Base-by-base conservation (phyloP, 1,140 invertebrate species). In the Drosophila biarmipes region DNA sequence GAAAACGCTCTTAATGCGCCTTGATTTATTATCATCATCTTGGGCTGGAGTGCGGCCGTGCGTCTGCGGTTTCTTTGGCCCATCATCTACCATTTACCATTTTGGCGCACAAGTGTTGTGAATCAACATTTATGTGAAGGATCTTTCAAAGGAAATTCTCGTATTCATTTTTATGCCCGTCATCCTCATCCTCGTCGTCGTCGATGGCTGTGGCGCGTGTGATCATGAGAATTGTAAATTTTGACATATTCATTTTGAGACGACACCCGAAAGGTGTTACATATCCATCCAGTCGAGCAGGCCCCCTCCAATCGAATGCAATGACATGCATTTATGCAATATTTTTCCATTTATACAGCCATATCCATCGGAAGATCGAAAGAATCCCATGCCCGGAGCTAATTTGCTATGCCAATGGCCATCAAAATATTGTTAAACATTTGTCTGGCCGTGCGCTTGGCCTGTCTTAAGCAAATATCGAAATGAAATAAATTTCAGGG, bases 401-500 rank as follows among this genome's bases (percentile, higher is more conserved):
- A 89, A 89, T 89, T 90, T 89, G 73, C 73, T 90, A 84, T 89
- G 80, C 85, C 76, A 62, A 64, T 61, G 42, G 84, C 85, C 57
- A 89, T 89, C 84, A 89, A 77, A 89, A 89, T 90, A 89, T 89
- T 89, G 73, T 89, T 89, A 76, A 90, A 90, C 79, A 89, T 73
- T 89, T 84, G 76, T 89, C 75, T 46, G 29, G 17, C 19, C 29
- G 55, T 19, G 51, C 40, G 62, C 53, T 46, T 42, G 57, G 57
- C 53, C 42, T 42, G 53, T 49, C 69, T 62, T 55, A 45, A 56
- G 58, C 72, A 66, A 75, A 74, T 62, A 74, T 74, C 59, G 56
- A 29, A 57, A 52, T 37, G 35, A 71, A 84, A 84, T 84, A 85
- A 89, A 89, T 90, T 80, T 90, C 87, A 68, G 54, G 72, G 76